Evolutionary conservation across 2,113 vertebrate species (phyloP).

Genomic region (Xyrauchen texanus): DNA sequence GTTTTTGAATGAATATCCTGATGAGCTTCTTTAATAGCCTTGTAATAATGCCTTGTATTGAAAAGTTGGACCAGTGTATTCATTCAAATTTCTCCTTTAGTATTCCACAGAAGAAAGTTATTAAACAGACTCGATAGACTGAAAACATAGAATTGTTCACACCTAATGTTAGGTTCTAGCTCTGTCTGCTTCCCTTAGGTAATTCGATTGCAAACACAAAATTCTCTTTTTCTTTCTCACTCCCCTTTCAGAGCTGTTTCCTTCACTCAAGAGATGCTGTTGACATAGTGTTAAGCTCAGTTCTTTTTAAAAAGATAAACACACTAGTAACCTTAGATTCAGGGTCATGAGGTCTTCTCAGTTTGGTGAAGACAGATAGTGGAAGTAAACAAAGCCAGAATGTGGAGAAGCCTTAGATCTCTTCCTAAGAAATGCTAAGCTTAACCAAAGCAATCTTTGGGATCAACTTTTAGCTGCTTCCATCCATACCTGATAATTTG

Average conservation of each 20-base stretch:
- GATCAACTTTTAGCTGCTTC: background rate
- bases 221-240: background rate
- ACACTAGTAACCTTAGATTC: conserved; percentile 74
- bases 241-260: conserved; percentile 21
- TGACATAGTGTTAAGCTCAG: conserved; percentile 62
- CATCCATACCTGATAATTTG: conserved; percentile 19
- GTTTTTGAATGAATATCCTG: too few relatives aligned
- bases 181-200: background rate
- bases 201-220: conserved; percentile 23
- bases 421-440: conserved; percentile 52
- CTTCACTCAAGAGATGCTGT: conserved; percentile 57
- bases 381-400: conserved; percentile 70
- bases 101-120: too few relatives aligned
- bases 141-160: background rate
- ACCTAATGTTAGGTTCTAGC: background rate
- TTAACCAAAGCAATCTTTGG: background rate
- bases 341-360: conserved; percentile 65
- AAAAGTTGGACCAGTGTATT: too few relatives aligned
- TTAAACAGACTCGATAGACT: background rate
- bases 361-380: conserved; percentile 71
- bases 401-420: conserved; percentile 68
- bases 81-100: too few relatives aligned
- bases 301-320: conserved; percentile 66
- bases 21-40: too few relatives aligned
- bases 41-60: too few relatives aligned